phyloP scores from a whole-genome alignment of 2,797 vertebrate genomes.

The Lepus oiostolus region DNA sequence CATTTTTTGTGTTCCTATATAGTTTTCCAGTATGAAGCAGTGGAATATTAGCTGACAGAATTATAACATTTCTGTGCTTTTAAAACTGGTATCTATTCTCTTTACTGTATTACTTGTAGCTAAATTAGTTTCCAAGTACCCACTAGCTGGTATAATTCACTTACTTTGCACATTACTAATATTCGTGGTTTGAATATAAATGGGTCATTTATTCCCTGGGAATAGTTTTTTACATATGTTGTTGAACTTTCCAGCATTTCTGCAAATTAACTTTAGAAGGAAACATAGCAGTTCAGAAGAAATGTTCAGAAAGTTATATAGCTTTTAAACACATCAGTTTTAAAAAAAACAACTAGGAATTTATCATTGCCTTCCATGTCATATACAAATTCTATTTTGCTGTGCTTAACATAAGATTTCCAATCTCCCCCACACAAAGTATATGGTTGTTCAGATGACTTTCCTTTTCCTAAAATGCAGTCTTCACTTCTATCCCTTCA shows the following conservation, averaged over 20 bases:
- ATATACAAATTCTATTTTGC: not conserved
- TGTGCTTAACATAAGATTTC: not conserved
- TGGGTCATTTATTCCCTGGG: slow-evolving; percentile 46
- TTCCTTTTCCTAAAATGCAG: not conserved
- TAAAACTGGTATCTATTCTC: not conserved
- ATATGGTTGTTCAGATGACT: not conserved
- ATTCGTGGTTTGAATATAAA: slow-evolving; percentile 62
- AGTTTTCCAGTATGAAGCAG: not conserved
- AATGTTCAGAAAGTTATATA: not conserved
- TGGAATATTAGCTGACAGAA: slow-evolving; percentile 35
- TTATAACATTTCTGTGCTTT: not conserved
- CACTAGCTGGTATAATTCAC: slow-evolving; percentile 44
- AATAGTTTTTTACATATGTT: slow-evolving; percentile 44
- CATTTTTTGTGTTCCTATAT: not conserved
- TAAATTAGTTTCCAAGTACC: slow-evolving; percentile 44
- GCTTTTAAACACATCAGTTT: slow-evolving; percentile 26
- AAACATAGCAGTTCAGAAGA: not conserved
- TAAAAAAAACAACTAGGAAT: not conserved
- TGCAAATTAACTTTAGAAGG: slow-evolving; percentile 58
- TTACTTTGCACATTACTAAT: not conserved
- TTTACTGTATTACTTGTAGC: not conserved
- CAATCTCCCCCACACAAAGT: not conserved
- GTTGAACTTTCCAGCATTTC: slow-evolving; percentile 50
- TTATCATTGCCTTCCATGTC: not conserved
- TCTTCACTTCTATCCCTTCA: not conserved